Percentiles rank a stretch among this genome's conserved stretches.
Conservation (phyloP, 2,113 vertebrate species). For the Gila orcuttii region DNA sequence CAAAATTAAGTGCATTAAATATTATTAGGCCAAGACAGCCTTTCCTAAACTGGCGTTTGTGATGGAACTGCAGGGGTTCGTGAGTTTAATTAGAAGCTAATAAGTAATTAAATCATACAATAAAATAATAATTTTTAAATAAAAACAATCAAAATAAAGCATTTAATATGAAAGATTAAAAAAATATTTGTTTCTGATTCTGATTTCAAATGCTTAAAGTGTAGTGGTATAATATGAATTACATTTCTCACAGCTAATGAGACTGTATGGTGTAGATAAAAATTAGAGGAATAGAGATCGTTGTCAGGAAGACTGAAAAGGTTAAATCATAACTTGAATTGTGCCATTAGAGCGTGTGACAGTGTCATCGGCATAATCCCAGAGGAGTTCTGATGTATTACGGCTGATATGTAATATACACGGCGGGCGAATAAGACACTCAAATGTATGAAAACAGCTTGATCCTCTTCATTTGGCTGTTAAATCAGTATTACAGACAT, state of each 20-base stretch:
- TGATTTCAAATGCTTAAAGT: neutral
- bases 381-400: slow-evolving; percentile 31
- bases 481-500: slow-evolving; percentile 71
- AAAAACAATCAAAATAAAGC: no score
- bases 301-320: neutral
- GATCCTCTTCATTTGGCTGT: slow-evolving; percentile 64
- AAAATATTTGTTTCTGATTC: no score
- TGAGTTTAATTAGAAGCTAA: no score
- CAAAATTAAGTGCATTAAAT: no score
- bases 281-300: neutral
- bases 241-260: neutral
- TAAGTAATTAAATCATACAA: no score
- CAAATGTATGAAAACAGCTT: slow-evolving; percentile 64
- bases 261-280: neutral
- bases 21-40: no score
- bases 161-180: no score
- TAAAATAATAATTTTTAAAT: no score
- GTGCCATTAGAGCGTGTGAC: slow-evolving; percentile 13
- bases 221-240: neutral
- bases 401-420: slow-evolving; percentile 37
- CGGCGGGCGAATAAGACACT: slow-evolving; percentile 5
- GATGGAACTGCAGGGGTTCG: no score
- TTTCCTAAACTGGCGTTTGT: no score
- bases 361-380: slow-evolving; percentile 24
- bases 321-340: slow-evolving; percentile 30